Evolutionary conservation across 2,888 invertebrate species (phyloP), one percentile per base, ranked within the genome.

Genomic region (Perithous albicinctus): DNA sequence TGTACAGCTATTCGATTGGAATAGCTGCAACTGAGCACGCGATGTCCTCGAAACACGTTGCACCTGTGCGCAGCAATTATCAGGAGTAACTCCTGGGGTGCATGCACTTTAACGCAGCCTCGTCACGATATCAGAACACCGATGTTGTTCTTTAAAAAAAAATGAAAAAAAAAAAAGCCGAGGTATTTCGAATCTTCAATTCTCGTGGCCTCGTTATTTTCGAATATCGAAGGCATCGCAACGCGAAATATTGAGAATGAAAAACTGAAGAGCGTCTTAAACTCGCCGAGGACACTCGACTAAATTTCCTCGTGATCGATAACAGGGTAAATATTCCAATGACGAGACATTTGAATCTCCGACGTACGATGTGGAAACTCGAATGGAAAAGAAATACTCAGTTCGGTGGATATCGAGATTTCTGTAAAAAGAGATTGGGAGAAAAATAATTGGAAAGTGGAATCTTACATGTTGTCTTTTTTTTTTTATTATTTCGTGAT

Each of bases 301-400:
- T 69, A 78, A 81, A 81, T 81, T n/a, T 61, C 51, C 29, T 46
- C n/a, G 29, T 73, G 77, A 74, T 81, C 81, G 73, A 81, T 77
- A 73, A 63, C 46, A 43, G 18, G 61, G 41, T 46, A 51, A 63
- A 69, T 59, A 76, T 61, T 63, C 32, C 15, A 69, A 48, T 67
- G 61, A 54, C 67, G 56, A 46, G 63, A 51, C 61, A 66, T 54
- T 78, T 46, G 32, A 43, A 69, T 56, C 43, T n/a, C 2, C 32
- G 46, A 43, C 7, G 15, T 38, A 51, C 29, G 32, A 38, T 29
- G 38, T 15, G 63, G 35, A 61, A 56, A 54, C 61, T 43, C 32
- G 23, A 63, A 63, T 32, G 54, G 54, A 29, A 10, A 75, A 73
- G 8, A 5, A 51, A 63, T 35, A 56, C 54, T 54, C 32, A 2